These are phyloP conservation scores for Corythornis madagascariensis DNA, from an alignment of 2,113 vertebrate genomes.

Conservation along the genomic window DNA sequence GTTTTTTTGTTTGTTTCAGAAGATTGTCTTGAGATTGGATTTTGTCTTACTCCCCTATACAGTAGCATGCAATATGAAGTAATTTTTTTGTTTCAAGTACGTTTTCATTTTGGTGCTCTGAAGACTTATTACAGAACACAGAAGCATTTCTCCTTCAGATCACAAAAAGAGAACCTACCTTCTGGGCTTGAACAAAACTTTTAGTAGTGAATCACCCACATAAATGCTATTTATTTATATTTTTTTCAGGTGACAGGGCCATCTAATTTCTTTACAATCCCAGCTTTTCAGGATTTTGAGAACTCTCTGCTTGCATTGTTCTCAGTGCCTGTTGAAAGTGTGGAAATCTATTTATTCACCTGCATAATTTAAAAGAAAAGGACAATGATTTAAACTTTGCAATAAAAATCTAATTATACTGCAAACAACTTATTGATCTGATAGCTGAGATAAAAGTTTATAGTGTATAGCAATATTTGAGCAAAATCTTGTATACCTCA, in stretches of 20 bases:
- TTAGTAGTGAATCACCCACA: not conserved
- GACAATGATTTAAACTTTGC: not conserved
- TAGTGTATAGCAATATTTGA: not conserved
- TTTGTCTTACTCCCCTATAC: slow-evolving; percentile 3
- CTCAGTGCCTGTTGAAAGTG: not conserved
- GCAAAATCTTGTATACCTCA: not conserved
- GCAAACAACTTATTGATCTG: not conserved
- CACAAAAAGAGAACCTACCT: not conserved
- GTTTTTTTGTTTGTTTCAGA: slow-evolving; percentile 65
- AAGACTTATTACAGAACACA: slow-evolving; percentile 47
- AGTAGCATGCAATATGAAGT: slow-evolving; percentile 37
- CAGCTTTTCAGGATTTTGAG: not conserved
- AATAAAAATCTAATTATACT: not conserved
- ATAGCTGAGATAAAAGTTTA: not conserved
- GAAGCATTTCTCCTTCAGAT: not conserved
- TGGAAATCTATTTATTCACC: not conserved
- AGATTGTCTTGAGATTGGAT: slow-evolving; percentile 71
- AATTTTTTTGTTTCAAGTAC: slow-evolving; percentile 53
- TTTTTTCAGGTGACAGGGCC: not conserved
- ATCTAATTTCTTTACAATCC: not conserved
- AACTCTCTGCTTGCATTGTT: not conserved
- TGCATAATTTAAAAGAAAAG: not conserved
- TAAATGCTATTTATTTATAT: not conserved
- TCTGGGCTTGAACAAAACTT: not conserved
- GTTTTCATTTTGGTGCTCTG: slow-evolving; percentile 1